Base-by-base conservation (phyloP, 2,888 invertebrate genomes). In the Seira ritae region DNA sequence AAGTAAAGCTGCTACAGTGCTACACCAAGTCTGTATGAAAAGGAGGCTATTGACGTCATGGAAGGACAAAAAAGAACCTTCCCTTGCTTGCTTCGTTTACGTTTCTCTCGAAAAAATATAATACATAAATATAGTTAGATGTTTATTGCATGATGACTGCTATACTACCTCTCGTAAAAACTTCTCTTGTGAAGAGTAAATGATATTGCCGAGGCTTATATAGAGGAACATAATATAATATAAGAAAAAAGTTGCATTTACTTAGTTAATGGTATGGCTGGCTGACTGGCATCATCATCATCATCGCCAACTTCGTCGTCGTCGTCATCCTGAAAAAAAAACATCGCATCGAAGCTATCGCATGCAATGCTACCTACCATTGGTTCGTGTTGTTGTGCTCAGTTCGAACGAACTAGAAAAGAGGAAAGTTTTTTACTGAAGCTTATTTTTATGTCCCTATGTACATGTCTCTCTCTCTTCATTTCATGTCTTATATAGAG, bases 61-160 rank as follows among this genome's bases (percentile, higher is more conserved):
- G 86, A 88, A 88, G 88, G 88, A 88, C 88, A 88, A 88, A 88
- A 87, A 87, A 88, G 88, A 87, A 85, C 86, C 87, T 86, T 86
- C 85, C 73, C 81, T 80, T 81, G 8, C 8, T 4, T 31, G 8
- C 31, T 31, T 31, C 31, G 31, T 31, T 31, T 31, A 31, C 81
- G 74, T 80, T 80, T 69, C 66, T 70, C 68, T 69, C 73, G 46
- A 50, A 12, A n/a, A 17, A 22, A 50, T 67, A 75, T 66, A 31
- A 73, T 65, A 66, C 46, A 67, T 73, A 73, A 62, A 71, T 72
- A 74, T 74, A 42, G 31, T 31, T 31, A 31, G 31, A 31, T 31
- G 31, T 31, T 31, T 31, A 31, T 31, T 31, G 31, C 31, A 31
- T 8, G 31, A 31, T 31, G 31, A 31, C 31, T 31, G 31, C 31